These are phyloP conservation scores for Thelohanellus kitauei DNA, from an alignment of 30 jellyfish, hydroid and myxozoan species.

Conservation along the genomic window DNA sequence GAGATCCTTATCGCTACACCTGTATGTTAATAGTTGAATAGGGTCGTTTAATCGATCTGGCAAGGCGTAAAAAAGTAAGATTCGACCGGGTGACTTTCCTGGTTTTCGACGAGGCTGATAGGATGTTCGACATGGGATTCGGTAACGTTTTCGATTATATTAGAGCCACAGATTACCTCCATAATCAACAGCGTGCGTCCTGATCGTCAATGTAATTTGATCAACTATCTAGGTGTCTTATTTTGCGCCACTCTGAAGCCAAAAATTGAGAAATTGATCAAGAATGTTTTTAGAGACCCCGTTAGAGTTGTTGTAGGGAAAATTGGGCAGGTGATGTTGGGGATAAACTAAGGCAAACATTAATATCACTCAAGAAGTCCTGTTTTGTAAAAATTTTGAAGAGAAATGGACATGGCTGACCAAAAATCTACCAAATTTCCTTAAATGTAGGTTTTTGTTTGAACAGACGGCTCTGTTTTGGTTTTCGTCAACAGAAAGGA, in stretches of 20 bases:
- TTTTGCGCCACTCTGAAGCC: slow-evolving; percentile 86
- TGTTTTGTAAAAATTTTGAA: slow-evolving; percentile 12
- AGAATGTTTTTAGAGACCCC: slow-evolving; percentile 65
- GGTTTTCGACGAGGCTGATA: slow-evolving; percentile 86
- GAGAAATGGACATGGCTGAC: slow-evolving; percentile 66
- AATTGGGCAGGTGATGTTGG: slow-evolving; percentile 44
- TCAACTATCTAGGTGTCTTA: slow-evolving; percentile 25
- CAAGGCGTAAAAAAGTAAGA: slow-evolving; percentile 51
- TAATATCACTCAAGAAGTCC: slow-evolving; percentile 59
- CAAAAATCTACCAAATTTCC: slow-evolving; percentile 10
- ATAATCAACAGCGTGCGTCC: slow-evolving; percentile 75
- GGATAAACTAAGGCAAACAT: slow-evolving; percentile 31
- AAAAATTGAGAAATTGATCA: slow-evolving; percentile 48
- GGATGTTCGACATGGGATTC: slow-evolving; percentile 93
- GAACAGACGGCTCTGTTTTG: slow-evolving; percentile 75
- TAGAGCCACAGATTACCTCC: slow-evolving; percentile 95
- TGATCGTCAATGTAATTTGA: slow-evolving; percentile 56
- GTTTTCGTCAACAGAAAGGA: slow-evolving; percentile 68
- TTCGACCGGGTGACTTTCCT: slow-evolving; percentile 39
- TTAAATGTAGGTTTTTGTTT: neutral
- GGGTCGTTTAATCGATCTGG: slow-evolving; percentile 75
- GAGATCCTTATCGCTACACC: slow-evolving; percentile 90
- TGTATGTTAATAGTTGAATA: slow-evolving; percentile 14
- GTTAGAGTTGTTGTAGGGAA: slow-evolving; percentile 72
- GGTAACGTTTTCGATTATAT: slow-evolving; percentile 12